Conservation (phyloP, 2,888 invertebrate species). For the Philopedon plagiatum region DNA sequence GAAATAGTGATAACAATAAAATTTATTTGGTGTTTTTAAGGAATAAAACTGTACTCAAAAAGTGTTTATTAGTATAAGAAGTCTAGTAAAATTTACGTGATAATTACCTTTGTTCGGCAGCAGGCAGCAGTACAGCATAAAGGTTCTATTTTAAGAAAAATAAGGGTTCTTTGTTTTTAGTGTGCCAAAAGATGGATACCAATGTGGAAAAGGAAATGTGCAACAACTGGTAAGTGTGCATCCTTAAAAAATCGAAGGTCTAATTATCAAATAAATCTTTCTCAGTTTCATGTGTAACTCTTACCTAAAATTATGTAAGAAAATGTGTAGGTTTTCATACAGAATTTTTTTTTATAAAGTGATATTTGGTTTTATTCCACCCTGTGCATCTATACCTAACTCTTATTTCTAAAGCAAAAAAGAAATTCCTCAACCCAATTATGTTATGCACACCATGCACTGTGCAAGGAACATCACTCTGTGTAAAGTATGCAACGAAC, state of each 20-base stretch:
- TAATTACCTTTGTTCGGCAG: too few relatives aligned
- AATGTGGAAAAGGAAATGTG: conserved; percentile 62
- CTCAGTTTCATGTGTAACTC: too few relatives aligned
- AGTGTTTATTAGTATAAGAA: background rate
- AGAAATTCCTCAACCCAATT: conserved; percentile 78
- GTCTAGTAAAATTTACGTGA: too few relatives aligned
- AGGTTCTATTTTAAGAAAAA: conserved; percentile 5
- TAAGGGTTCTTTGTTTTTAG: conserved; percentile 9
- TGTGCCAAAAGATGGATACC: conserved; percentile 52
- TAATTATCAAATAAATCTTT: too few relatives aligned
- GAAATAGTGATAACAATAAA: too few relatives aligned
- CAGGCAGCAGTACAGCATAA: background rate
- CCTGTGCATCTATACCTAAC: background rate
- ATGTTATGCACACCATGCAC: conserved; percentile 79
- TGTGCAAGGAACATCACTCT: conserved; percentile 78
- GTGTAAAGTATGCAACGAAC: conserved; percentile 79
- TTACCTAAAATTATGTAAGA: too few relatives aligned
- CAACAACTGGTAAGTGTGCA: conserved; percentile 64
- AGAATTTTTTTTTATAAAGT: too few relatives aligned
- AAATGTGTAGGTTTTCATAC: too few relatives aligned
- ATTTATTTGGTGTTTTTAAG: too few relatives aligned
- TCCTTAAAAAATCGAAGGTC: too few relatives aligned
- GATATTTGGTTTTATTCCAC: too few relatives aligned
- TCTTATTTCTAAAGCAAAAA: conserved; percentile 72
- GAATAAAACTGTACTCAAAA: too few relatives aligned